Evolutionary conservation across 1,140 invertebrate genomes (phyloP).

Genomic region (Bathynomus jamesi): DNA sequence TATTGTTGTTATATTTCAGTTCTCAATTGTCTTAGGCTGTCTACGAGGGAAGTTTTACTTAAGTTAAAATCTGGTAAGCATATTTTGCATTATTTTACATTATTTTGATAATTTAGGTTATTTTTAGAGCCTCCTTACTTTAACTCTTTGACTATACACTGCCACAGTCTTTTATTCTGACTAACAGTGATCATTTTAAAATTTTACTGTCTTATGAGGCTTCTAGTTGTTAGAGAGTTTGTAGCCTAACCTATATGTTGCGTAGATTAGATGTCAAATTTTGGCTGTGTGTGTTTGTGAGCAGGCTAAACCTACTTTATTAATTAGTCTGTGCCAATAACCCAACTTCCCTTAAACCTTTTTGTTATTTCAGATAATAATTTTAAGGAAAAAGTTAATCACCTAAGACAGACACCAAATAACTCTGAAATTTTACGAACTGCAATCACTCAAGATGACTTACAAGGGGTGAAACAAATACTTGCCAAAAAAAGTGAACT

Average conservation of each 20-base stretch:
- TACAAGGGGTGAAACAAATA: conserved; percentile 35
- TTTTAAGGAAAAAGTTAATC: background rate
- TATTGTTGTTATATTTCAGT: conserved; percentile 57
- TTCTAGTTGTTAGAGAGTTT: too few species aligned
- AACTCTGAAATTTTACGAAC: conserved; percentile 36
- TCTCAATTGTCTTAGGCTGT: conserved; percentile 80
- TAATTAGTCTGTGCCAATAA: too few species aligned
- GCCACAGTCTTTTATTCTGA: background rate
- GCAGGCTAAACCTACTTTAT: too few species aligned
- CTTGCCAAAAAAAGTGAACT: conserved; percentile 33
- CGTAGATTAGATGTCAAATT: too few species aligned
- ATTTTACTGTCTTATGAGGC: too few species aligned
- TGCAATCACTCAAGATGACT: conserved; percentile 37
- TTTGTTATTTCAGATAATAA: background rate
- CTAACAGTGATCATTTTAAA: too few species aligned
- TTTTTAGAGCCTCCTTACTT: background rate
- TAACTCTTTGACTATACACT: background rate
- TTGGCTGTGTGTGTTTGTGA: too few species aligned
- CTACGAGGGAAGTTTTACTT: conserved; percentile 74
- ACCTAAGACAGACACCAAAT: conserved; percentile 18
- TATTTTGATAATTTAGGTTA: background rate
- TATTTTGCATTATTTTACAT: background rate
- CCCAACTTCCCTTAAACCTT: too few species aligned
- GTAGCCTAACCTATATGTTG: too few species aligned
- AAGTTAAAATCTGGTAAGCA: conserved; percentile 77